A percentile compares a stretch with the other conserved stretches of the same genome.
Evolutionary conservation across 2,797 vertebrate species (phyloP).

Genomic region (Coilia nasus): DNA sequence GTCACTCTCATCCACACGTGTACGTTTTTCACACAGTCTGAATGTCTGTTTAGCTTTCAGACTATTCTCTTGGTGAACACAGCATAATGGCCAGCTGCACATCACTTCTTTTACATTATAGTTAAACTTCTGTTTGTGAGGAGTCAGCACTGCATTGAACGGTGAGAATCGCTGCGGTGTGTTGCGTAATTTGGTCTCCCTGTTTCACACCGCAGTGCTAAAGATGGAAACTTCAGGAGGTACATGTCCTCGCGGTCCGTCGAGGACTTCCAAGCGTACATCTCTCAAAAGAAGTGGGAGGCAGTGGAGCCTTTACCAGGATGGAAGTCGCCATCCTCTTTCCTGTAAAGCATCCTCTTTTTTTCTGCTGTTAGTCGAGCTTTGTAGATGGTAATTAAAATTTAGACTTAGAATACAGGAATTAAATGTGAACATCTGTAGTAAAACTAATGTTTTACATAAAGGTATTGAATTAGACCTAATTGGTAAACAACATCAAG

Average conservation of each 20-base stretch:
- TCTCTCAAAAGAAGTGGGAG: conserved; percentile 81
- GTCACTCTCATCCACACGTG: neutral
- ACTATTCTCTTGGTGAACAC: neutral
- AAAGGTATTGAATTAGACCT: neutral
- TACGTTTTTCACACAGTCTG: neutral
- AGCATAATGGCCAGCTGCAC: neutral
- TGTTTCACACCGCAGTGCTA: conserved; percentile 70
- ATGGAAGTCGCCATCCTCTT: conserved; percentile 86
- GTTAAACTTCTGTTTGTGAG: neutral
- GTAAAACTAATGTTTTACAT: neutral
- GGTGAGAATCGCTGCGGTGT: neutral
- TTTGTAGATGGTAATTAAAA: neutral
- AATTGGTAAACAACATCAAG: neutral
- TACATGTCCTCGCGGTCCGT: conserved; percentile 80
- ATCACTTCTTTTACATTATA: neutral
- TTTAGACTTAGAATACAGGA: neutral
- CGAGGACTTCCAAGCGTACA: conserved; percentile 80
- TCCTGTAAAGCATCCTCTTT: conserved; percentile 73
- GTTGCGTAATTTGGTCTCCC: neutral
- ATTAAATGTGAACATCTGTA: neutral
- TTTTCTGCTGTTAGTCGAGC: neutral
- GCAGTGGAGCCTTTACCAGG: conserved; percentile 81
- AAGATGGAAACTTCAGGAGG: conserved; percentile 81
- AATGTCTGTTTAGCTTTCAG: neutral
- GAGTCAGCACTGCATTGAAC: neutral